Evolutionary conservation across 2,888 invertebrate species (phyloP), one percentile per base, ranked within the genome.

Genomic region (Plebejus argus): DNA sequence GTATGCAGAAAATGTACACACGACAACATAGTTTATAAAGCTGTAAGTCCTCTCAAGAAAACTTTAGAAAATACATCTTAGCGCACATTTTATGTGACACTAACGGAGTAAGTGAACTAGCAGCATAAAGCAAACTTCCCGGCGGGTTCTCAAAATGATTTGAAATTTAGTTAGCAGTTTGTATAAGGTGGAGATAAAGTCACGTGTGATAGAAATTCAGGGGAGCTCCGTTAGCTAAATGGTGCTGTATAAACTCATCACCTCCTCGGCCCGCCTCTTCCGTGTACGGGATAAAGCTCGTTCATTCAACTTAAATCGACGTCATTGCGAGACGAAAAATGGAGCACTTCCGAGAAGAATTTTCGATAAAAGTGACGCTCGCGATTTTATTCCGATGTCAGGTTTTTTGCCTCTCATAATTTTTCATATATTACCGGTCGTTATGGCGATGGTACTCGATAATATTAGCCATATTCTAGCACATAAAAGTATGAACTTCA

Each of bases 261-360:
- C 92, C 91, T 91, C 83, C 86, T 86, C 86, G 87, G 91, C 84
- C 91, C 93, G 93, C 93, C 94, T 89, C 88, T 93, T 93, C 89
- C 93, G 86, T 93, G 93, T 93, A 88, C 87, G 86, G 89, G 90
- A 91, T 93, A 91, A 90, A 83, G 89, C 91, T 91, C 91, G 91
- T 92, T 93, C 91, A 91, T 92, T 92, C 93, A 91, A 90, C 91
- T 92, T 92, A 92, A 93, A 92, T 92, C 89, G 92, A 88, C 89
- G 90, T 91, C 91, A 92, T 92, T 93, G 85, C 85, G 86, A 89
- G 84, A 90, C 87, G 90, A 91, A 90, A 92, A 93, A 91, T 92
- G 92, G 91, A 90, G 89, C 89, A 89, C 88, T 91, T 88, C 88
- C 86, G 89, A 89, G 90, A 91, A 91, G 90, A 89, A 87, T 89